These are phyloP conservation scores for Anthoscopus minutus DNA, from an alignment of 2,113 vertebrate species.

Conservation along the genomic window DNA sequence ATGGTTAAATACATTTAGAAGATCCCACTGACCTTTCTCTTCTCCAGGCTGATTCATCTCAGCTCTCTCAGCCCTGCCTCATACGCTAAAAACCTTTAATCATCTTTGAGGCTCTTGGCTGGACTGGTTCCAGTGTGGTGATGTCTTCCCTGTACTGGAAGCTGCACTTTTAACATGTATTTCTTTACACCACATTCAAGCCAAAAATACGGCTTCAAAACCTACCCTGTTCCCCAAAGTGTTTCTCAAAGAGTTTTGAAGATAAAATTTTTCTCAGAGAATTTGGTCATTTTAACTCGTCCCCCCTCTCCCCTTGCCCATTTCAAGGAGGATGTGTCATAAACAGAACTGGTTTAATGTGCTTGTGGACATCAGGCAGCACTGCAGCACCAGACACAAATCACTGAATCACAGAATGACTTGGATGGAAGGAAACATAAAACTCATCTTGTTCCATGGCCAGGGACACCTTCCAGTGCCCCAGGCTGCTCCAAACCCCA, in stretches of 20 bases:
- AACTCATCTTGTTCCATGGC: too few species aligned
- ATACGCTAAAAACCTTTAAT: not conserved
- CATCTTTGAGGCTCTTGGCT: not conserved
- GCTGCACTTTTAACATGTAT: accelerated
- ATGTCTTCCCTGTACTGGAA: not conserved
- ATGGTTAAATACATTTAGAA: not conserved
- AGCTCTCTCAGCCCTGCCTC: not conserved
- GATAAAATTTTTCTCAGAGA: not conserved
- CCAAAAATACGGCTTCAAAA: accelerated
- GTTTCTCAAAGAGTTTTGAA: not conserved
- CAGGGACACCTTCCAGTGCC: not conserved
- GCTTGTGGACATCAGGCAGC: not conserved
- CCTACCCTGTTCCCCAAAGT: accelerated
- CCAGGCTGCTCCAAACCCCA: not conserved
- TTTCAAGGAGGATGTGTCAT: not conserved
- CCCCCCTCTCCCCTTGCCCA: accelerated
- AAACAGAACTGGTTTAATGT: not conserved
- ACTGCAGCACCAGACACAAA: not conserved
- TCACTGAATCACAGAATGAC: not conserved
- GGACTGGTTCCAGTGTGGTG: not conserved
- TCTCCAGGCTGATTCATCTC: not conserved
- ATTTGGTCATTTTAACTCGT: not conserved
- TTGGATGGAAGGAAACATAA: not conserved
- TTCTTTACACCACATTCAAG: too few species aligned
- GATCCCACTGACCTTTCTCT: not conserved